Percentiles rank a stretch among this genome's conserved stretches.
Conservation (phyloP, 1,140 invertebrate species). For the Drosophila orena region DNA sequence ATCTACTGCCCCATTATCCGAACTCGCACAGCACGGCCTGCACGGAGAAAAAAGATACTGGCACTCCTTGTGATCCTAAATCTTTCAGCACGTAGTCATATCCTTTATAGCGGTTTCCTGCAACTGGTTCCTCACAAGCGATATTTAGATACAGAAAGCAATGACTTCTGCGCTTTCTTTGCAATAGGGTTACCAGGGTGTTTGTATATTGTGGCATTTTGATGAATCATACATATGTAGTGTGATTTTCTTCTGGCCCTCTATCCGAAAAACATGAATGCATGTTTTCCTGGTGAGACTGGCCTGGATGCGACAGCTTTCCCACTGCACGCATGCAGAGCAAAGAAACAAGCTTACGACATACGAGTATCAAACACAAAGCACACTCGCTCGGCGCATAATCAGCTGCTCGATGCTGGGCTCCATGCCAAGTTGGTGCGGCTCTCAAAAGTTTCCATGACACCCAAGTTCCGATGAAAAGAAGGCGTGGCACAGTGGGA, state of each 20-base stretch:
- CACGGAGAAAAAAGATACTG: conserved; percentile 17
- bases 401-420: conserved; percentile 32
- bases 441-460: conserved; percentile 35
- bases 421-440: conserved; percentile 11
- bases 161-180: too few species aligned
- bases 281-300: not conserved
- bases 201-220: too few species aligned
- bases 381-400: conserved; percentile 34
- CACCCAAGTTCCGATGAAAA: not conserved
- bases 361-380: conserved; percentile 48
- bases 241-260: not conserved
- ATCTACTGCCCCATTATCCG: not conserved
- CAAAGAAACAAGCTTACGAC: conserved; percentile 45
- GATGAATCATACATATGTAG: too few species aligned
- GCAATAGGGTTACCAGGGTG: too few species aligned
- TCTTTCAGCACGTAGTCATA: too few species aligned
- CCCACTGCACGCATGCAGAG: conserved; percentile 14
- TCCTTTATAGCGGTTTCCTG: too few species aligned
- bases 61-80: too few species aligned
- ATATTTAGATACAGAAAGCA: too few species aligned
- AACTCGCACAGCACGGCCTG: not conserved
- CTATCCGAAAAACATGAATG: not conserved
- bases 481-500: conserved; percentile 14
- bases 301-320: conserved; percentile 4
- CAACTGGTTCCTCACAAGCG: too few species aligned